Conservation (phyloP, 2,113 vertebrate species). For the Naja naja region DNA sequence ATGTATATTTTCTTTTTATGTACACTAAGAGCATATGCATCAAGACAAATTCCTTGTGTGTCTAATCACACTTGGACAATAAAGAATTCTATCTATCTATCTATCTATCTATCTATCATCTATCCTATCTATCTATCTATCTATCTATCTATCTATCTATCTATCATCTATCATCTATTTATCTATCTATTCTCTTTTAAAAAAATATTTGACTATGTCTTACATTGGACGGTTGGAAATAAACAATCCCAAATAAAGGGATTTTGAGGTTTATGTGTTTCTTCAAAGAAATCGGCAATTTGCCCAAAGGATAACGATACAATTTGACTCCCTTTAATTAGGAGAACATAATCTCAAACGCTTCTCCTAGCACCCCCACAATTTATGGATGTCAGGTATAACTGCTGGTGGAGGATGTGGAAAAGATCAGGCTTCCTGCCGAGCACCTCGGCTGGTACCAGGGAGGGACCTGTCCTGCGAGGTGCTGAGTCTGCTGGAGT, state of each 20-base stretch:
- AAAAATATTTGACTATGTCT: background rate
- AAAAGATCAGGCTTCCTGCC: conserved; percentile 67
- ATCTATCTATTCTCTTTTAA: too few species aligned
- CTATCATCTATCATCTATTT: too few species aligned
- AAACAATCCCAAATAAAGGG: background rate
- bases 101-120: too few species aligned
- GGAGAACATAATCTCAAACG: conserved; percentile 50
- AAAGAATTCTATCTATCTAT: too few species aligned
- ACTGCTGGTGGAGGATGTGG: conserved; percentile 55
- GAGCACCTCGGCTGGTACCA: conserved; percentile 64
- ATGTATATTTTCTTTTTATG: too few species aligned
- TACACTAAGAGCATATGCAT: too few species aligned
- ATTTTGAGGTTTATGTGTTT: background rate
- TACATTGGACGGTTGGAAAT: background rate
- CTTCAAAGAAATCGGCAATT: conserved; percentile 48
- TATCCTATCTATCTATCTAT: too few species aligned
- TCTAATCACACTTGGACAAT: too few species aligned
- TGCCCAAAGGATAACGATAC: conserved; percentile 37
- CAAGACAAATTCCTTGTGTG: too few species aligned
- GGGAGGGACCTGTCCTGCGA: background rate
- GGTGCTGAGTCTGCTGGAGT: background rate
- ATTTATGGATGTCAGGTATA: conserved; percentile 36
- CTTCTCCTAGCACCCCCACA: conserved; percentile 28
- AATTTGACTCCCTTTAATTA: conserved; percentile 53
- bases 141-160: too few species aligned